These are phyloP conservation scores for Trissoscelio sp. DNA, from an alignment of 2,888 invertebrate genomes.

Conservation along the genomic window DNA sequence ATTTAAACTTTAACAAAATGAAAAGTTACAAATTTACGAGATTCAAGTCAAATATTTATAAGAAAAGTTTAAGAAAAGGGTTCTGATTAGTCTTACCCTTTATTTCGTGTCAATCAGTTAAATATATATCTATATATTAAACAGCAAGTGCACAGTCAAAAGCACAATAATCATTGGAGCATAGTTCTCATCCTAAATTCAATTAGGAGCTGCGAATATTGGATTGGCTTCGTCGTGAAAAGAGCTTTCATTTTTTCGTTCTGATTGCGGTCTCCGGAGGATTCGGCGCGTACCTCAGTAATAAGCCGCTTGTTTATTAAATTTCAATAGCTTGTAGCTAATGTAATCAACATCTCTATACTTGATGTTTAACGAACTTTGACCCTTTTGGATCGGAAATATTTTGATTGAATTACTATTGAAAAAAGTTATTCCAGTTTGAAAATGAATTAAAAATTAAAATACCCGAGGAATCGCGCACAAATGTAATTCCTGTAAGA, in stretches of 20 bases:
- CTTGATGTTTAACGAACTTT: slow-evolving; percentile 78
- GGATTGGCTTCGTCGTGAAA: slow-evolving; percentile 71
- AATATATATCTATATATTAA: slow-evolving; percentile 52
- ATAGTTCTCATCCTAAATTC: slow-evolving; percentile 72
- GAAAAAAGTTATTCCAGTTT: not conserved
- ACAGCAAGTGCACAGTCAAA: slow-evolving; percentile 48
- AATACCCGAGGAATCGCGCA: not conserved
- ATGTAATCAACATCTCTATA: slow-evolving; percentile 81
- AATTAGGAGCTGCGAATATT: slow-evolving; percentile 76
- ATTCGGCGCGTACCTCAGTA: slow-evolving; percentile 71
- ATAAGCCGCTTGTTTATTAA: slow-evolving; percentile 76
- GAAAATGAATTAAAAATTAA: not conserved
- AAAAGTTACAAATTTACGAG: no score
- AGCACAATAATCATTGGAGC: slow-evolving; percentile 66
- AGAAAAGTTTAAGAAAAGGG: slow-evolving; percentile 35
- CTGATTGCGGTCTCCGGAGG: slow-evolving; percentile 82
- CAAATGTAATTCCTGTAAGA: not conserved
- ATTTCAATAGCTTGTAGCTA: slow-evolving; percentile 82
- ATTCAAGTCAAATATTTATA: slow-evolving; percentile 4
- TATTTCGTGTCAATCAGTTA: slow-evolving; percentile 62
- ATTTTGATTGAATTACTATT: no score
- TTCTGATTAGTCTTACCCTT: slow-evolving; percentile 47
- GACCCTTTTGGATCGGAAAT: slow-evolving; percentile 38
- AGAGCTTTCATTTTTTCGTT: slow-evolving; percentile 79
- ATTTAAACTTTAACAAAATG: not conserved